phyloP scores from a whole-genome alignment of 64 coral and sea anemone genomes.

The Montipora capricornis region DNA sequence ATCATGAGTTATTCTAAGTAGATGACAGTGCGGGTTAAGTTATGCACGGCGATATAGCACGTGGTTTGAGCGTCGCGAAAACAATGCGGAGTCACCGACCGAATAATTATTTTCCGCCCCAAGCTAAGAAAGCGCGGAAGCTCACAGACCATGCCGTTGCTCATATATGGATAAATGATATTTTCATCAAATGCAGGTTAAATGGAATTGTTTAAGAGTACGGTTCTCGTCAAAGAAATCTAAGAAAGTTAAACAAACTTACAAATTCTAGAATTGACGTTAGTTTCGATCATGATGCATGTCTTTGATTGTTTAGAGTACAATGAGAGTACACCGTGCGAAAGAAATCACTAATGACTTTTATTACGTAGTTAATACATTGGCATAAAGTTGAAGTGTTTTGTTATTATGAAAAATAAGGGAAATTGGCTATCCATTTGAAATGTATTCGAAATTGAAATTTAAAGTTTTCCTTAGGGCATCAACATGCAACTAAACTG shows the following conservation, averaged over 20 bases:
- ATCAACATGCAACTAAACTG: no score
- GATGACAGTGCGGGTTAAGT: background rate
- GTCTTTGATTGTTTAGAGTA: background rate
- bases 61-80: background rate
- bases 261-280: background rate
- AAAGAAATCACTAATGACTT: background rate
- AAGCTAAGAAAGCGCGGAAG: background rate
- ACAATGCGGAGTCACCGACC: background rate
- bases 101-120: no score
- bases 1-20: background rate
- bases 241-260: background rate
- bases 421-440: background rate
- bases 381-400: background rate
- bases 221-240: background rate
- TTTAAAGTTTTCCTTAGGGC: background rate
- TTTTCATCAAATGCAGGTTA: background rate
- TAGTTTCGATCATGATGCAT: background rate
- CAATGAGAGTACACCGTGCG: background rate
- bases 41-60: background rate
- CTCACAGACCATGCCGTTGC: background rate
- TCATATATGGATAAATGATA: background rate
- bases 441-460: background rate
- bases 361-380: background rate
- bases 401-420: background rate
- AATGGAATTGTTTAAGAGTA: background rate